Evolutionary conservation across 1,140 invertebrate genomes (phyloP).

Genomic region (Hyles euphorbiae): DNA sequence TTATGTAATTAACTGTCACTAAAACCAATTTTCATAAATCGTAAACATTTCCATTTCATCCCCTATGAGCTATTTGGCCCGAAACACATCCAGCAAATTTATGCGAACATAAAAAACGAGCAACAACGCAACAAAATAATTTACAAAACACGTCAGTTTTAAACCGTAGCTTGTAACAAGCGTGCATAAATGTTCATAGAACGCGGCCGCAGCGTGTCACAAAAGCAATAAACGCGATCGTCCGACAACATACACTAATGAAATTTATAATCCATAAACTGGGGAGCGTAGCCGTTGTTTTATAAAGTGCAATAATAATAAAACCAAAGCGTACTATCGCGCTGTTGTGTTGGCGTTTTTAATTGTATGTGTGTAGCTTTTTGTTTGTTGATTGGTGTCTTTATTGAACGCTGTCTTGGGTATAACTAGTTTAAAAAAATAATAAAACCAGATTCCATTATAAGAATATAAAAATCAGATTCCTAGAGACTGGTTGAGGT

Average conservation of each 20-base stretch:
- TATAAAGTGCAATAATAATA: conserved; percentile 68
- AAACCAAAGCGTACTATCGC: conserved; percentile 31
- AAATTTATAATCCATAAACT: conserved; percentile 70
- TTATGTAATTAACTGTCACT: too few species aligned
- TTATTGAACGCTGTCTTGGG: too few species aligned
- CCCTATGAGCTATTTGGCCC: not conserved
- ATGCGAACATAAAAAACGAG: not conserved
- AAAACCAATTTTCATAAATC: too few species aligned
- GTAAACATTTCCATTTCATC: too few species aligned
- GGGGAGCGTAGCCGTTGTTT: conserved; percentile 48
- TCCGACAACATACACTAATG: conserved; percentile 63
- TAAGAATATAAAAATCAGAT: too few species aligned
- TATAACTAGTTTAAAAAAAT: too few species aligned
- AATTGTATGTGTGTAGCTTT: not conserved
- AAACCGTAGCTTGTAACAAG: not conserved
- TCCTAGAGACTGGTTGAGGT: too few species aligned
- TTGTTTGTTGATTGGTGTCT: too few species aligned
- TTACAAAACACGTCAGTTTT: not conserved
- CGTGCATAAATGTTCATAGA: conserved; percentile 8
- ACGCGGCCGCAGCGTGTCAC: conserved; percentile 26
- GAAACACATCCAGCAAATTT: not conserved
- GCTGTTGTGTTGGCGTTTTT: not conserved
- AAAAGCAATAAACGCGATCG: conserved; percentile 51
- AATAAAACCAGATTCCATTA: too few species aligned
- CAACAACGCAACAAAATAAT: not conserved